Percentiles rank a stretch among this genome's conserved stretches.
Conservation (phyloP, 1,140 invertebrate species). For the Ips typographus region DNA sequence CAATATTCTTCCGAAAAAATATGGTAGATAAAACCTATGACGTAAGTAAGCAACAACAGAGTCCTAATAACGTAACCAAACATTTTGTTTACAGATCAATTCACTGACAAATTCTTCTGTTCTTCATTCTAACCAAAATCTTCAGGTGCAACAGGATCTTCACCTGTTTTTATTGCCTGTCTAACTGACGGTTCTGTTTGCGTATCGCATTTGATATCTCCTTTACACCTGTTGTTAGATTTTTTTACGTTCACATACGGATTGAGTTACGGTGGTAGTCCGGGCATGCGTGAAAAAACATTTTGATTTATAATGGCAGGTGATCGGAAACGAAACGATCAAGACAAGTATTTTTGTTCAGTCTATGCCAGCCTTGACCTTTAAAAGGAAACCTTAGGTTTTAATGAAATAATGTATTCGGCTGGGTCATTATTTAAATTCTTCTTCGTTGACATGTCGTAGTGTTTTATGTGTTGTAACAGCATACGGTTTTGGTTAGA, state of each 20-base stretch:
- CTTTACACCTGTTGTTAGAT: slow-evolving; percentile 26
- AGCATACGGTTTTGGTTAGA: slow-evolving; percentile 3
- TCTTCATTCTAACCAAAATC: slow-evolving; percentile 19
- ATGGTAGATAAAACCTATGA: not conserved
- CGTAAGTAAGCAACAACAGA: not conserved
- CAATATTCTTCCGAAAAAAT: too few species aligned
- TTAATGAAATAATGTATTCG: slow-evolving; percentile 42
- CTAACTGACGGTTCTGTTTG: slow-evolving; percentile 30
- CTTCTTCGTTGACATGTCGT: slow-evolving; percentile 25
- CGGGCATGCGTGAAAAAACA: slow-evolving; percentile 20
- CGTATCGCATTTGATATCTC: slow-evolving; percentile 29
- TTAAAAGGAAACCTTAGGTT: slow-evolving; percentile 33
- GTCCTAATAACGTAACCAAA: slow-evolving; percentile 11
- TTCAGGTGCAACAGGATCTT: slow-evolving; percentile 29
- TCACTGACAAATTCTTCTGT: slow-evolving; percentile 18
- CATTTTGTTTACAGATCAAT: slow-evolving; percentile 15
- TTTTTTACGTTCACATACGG: slow-evolving; percentile 28
- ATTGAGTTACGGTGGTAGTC: slow-evolving; percentile 22
- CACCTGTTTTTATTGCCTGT: slow-evolving; percentile 30
- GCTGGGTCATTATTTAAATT: slow-evolving; percentile 44
- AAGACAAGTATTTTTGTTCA: not conserved
- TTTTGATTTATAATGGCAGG: slow-evolving; percentile 28
- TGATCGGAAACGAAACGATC: slow-evolving; percentile 1
- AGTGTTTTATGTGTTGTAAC: slow-evolving; percentile 31
- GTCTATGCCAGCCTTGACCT: slow-evolving; percentile 39